These are phyloP conservation scores for Hypena proboscidalis DNA, from an alignment of 2,888 invertebrate species.

Conservation along the genomic window DNA sequence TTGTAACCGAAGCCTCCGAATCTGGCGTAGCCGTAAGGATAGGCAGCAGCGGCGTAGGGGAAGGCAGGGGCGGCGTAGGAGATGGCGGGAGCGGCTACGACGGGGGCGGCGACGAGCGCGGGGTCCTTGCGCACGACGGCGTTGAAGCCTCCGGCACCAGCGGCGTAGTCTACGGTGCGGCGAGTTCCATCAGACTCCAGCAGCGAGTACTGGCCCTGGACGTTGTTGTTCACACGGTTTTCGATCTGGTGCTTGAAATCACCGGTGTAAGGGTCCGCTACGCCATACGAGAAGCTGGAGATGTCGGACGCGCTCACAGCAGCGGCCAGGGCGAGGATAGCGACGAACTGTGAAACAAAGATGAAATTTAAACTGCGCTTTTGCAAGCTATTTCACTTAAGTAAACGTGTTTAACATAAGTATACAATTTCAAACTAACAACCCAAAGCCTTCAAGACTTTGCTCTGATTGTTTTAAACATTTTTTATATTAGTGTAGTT, in stretches of 20 bases:
- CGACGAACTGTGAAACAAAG: constrained; percentile 57
- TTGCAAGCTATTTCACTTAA: no score
- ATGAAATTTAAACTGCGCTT: background rate
- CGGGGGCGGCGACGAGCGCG: constrained; percentile 52
- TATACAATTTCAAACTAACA: no score
- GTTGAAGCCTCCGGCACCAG: constrained; percentile 81
- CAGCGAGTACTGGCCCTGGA: constrained; percentile 63
- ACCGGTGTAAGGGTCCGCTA: constrained; percentile 80
- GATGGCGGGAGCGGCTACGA: no score
- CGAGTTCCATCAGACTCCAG: constrained; percentile 80
- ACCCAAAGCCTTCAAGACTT: no score
- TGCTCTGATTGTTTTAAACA: no score
- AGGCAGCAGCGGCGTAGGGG: constrained; percentile 33
- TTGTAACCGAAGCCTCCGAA: constrained; percentile 23
- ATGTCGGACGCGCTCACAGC: constrained; percentile 52
- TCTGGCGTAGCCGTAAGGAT: constrained; percentile 17
- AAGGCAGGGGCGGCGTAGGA: constrained; percentile 32
- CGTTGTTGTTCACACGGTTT: constrained; percentile 50
- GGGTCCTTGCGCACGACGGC: constrained; percentile 81
- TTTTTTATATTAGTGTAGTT: no score
- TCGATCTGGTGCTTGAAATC: constrained; percentile 80
- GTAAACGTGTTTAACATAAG: no score
- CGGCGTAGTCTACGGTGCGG: constrained; percentile 82
- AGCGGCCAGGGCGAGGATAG: constrained; percentile 57
- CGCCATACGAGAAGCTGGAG: constrained; percentile 78